Evolutionary conservation across 2,797 vertebrate genomes (phyloP).

Genomic region (Euphonia xanthogaster): DNA sequence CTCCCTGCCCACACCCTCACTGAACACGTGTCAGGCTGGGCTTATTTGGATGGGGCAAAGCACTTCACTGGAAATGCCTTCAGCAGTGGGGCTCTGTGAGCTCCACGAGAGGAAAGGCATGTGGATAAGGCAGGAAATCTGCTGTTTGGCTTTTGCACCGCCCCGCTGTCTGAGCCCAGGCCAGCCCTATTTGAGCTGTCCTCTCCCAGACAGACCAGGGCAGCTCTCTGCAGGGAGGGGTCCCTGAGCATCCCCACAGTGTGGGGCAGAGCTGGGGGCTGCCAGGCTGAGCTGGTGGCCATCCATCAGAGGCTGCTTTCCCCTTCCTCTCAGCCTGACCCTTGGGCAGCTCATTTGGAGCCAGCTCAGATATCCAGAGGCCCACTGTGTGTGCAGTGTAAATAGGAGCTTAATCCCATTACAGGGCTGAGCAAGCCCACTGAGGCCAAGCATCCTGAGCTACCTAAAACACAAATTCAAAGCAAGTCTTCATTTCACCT

Average conservation of each 20-base stretch:
- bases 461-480: background rate
- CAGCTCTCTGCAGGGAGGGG: background rate
- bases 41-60: background rate
- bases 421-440: background rate
- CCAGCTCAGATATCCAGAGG: background rate
- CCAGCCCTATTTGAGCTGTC: background rate
- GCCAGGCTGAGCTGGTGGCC: background rate
- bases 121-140: slow-evolving; percentile 30
- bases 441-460: background rate
- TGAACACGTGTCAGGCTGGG: background rate
- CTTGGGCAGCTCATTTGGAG: background rate
- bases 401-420: slow-evolving; percentile 17
- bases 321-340: background rate
- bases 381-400: background rate
- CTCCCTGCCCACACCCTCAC: background rate
- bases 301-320: background rate
- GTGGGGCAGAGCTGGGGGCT: background rate
- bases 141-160: slow-evolving; percentile 17
- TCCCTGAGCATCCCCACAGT: rapidly evolving
- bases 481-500: background rate
- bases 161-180: background rate
- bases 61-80: background rate
- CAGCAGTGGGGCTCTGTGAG: background rate
- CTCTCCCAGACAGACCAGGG: background rate
- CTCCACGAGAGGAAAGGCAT: background rate